Base-by-base conservation (phyloP, 2,888 invertebrate genomes). In the Drosophila melanosoma region DNA sequence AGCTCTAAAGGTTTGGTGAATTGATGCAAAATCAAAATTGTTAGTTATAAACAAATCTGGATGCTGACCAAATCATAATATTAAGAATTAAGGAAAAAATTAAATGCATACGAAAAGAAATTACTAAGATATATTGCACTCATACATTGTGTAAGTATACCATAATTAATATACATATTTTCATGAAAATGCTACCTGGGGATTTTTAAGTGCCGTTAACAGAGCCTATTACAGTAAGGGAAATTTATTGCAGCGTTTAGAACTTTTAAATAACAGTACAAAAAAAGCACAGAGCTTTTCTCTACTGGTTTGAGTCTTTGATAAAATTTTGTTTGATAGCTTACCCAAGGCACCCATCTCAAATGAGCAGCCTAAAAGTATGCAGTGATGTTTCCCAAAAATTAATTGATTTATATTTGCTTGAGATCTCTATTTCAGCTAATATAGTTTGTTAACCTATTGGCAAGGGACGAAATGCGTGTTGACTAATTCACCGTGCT, bases 221-320 rank as follows among this genome's bases (percentile, higher is more conserved):
- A 17, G 17, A 32, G 32, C 2, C 8, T 12, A 23, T 32, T 42
- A 42, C 32, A 33, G 45, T 26, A 3, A 2, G 15, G 51, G 26
- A 48, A 26, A 42, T 40, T 45, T 45, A 15, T 20, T 58, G 3
- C 5, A 7, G 20, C 17, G 11, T 6, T 23, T 32, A 42, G 32
- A 23, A 58, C 35, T 59, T 49, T 17, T 35, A n/a, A 26, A 15
- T 59, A 59, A 59, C 59, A 49, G 12, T 8, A 5, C n/a, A 23
- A 23, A 15, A 8, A 12, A 40, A 56, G 38, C 56, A 29, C 36
- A 10, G 0, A n/a, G 38, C 56, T 51, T 51, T 35, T 1, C 26
- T 17, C 1, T 3, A 11, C 10, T 51, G 59, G 57, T 40, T 40
- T 57, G 57, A 3, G 40, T 40, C 40, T 15, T 10, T 10, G 23